A percentile compares a stretch with the other conserved stretches of the same genome.
Conservation (phyloP, 2,888 invertebrate genomes). For the Gari tellinella region DNA sequence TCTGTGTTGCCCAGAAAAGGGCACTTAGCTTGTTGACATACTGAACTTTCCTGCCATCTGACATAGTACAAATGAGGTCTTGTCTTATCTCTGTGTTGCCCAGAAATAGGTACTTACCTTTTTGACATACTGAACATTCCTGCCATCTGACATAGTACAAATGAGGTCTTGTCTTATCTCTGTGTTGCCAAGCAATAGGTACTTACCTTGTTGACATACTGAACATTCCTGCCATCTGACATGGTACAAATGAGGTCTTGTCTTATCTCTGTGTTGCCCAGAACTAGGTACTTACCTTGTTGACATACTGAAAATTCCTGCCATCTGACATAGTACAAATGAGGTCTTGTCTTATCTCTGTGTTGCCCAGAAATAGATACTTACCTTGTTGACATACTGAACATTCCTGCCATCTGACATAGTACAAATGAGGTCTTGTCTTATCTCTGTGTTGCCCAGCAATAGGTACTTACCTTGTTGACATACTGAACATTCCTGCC, state of each 20-base stretch:
- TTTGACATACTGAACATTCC: slow-evolving; percentile 81
- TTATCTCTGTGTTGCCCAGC: too few species aligned
- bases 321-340: slow-evolving; percentile 76
- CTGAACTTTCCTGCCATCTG: too few species aligned
- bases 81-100: too few species aligned
- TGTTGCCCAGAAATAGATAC: slow-evolving; percentile 78
- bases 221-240: too few species aligned
- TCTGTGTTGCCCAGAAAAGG: slow-evolving; percentile 78
- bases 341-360: slow-evolving; percentile 77
- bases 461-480: slow-evolving; percentile 78
- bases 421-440: too few species aligned
- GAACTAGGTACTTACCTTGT: slow-evolving; percentile 79
- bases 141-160: slow-evolving; percentile 75
- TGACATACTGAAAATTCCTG: slow-evolving; percentile 80
- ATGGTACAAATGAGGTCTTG: too few species aligned
- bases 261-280: too few species aligned
- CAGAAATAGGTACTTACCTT: slow-evolving; percentile 79
- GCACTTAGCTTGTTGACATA: too few species aligned
- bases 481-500: slow-evolving; percentile 81
- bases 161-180: slow-evolving; percentile 79
- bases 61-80: too few species aligned
- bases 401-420: too few species aligned
- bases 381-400: too few species aligned
- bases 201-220: too few species aligned
- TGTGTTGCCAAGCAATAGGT: slow-evolving; percentile 76